These are phyloP conservation scores for Hedya salicella DNA, from an alignment of 2,888 invertebrate genomes.

Conservation along the genomic window DNA sequence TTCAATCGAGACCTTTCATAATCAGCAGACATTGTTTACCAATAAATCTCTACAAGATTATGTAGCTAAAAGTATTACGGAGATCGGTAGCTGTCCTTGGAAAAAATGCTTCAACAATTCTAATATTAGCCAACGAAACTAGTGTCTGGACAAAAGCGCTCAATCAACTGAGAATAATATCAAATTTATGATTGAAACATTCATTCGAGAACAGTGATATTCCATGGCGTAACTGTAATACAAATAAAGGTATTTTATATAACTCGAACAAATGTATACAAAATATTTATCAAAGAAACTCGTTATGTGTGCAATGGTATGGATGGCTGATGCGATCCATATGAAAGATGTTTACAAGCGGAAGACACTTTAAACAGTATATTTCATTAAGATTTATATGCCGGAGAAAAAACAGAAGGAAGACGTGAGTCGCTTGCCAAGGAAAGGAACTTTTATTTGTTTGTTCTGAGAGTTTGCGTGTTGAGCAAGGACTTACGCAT, in stretches of 20 bases:
- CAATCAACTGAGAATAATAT: background rate
- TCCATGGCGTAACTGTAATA: too few species aligned
- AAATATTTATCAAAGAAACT: constrained; percentile 1
- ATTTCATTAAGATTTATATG: constrained; percentile 45
- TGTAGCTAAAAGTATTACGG: constrained; percentile 12
- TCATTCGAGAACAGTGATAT: background rate
- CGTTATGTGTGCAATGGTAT: constrained; percentile 1
- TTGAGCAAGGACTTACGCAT: constrained; percentile 36
- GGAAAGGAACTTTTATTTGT: constrained; percentile 40
- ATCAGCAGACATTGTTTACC: constrained; percentile 30
- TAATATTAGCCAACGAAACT: too few species aligned
- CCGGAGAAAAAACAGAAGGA: constrained; percentile 37
- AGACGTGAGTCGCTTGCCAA: constrained; percentile 34
- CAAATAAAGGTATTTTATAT: too few species aligned
- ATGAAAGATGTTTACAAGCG: constrained; percentile 42
- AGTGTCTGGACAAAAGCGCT: too few species aligned
- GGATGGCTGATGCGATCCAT: constrained; percentile 12
- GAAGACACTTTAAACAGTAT: constrained; percentile 43
- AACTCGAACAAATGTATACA: background rate
- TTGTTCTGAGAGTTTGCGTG: constrained; percentile 36
- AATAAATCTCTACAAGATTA: constrained; percentile 9
- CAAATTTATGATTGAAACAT: background rate
- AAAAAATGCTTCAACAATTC: background rate
- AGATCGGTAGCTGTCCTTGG: constrained; percentile 2
- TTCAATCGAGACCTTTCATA: constrained; percentile 35